Conservation (phyloP, 2,888 invertebrate species). For the Linnaemya vulpina region DNA sequence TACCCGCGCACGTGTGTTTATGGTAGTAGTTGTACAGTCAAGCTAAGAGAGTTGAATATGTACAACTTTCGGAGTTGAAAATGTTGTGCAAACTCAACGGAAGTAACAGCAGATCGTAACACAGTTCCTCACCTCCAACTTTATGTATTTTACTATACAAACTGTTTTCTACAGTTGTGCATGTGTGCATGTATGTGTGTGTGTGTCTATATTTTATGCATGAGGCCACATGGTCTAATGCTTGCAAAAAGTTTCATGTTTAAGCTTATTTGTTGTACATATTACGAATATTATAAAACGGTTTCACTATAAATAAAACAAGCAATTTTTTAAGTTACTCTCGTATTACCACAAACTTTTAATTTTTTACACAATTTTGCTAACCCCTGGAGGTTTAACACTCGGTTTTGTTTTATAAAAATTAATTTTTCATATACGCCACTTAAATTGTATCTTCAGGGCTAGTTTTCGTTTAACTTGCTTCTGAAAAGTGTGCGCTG, state of each 20-base stretch:
- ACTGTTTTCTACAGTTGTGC: not conserved
- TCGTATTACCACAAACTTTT: slow-evolving; percentile 22
- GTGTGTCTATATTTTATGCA: slow-evolving; percentile 1
- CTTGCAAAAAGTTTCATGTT: slow-evolving; percentile 23
- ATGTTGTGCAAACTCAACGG: slow-evolving; percentile 55
- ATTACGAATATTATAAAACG: slow-evolving; percentile 1
- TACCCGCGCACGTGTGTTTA: not conserved
- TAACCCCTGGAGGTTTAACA: slow-evolving; percentile 58
- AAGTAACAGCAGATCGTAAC: slow-evolving; percentile 67
- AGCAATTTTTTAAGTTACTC: slow-evolving; percentile 25
- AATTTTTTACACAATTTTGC: slow-evolving; percentile 42
- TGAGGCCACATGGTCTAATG: slow-evolving; percentile 49
- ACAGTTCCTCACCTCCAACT: slow-evolving; percentile 37
- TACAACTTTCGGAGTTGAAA: slow-evolving; percentile 14
- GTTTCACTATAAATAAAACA: not conserved
- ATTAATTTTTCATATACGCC: slow-evolving; percentile 51
- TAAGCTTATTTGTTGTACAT: slow-evolving; percentile 46
- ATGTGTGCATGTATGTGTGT: not conserved
- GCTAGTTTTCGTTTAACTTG: slow-evolving; percentile 18
- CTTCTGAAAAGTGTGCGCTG: not conserved
- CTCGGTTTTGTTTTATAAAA: slow-evolving; percentile 45
- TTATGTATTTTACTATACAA: slow-evolving; percentile 1
- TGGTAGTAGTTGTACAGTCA: not conserved
- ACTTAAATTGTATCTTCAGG: slow-evolving; percentile 35
- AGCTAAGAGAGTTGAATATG: not conserved